Evolutionary conservation across 2,797 vertebrate genomes (phyloP).

Genomic region (Erpetoichthys calabaricus): DNA sequence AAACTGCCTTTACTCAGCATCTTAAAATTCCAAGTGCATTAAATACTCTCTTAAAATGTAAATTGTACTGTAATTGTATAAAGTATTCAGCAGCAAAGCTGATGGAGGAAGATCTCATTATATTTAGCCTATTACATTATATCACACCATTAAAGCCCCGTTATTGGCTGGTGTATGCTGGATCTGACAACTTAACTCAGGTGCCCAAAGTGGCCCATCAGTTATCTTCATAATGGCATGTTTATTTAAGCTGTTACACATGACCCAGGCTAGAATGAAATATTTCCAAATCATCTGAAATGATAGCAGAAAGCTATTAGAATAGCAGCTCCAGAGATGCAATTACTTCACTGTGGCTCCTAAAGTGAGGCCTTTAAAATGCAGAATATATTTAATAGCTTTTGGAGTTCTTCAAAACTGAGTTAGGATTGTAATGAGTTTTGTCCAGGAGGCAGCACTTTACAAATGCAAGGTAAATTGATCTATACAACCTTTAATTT

Average conservation of each 20-base stretch:
- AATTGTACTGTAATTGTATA: neutral
- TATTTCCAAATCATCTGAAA: neutral
- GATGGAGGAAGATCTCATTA: neutral
- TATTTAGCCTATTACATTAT: neutral
- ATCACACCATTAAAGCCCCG: neutral
- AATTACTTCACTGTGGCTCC: constrained; percentile 2
- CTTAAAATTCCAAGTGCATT: neutral
- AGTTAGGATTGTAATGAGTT: constrained; percentile 40
- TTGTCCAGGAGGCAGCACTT: constrained; percentile 48
- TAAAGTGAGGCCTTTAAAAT: constrained; percentile 14
- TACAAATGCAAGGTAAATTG: constrained; percentile 56
- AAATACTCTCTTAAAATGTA: neutral
- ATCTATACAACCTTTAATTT: constrained; percentile 59
- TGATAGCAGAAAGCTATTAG: neutral
- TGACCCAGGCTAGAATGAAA: neutral
- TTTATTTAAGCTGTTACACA: neutral
- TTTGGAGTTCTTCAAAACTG: constrained; percentile 27
- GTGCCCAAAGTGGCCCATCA: neutral
- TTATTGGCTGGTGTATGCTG: neutral
- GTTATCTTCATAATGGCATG: neutral
- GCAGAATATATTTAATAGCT: constrained; percentile 13
- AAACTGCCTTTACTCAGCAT: too few species aligned
- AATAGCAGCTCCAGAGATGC: neutral
- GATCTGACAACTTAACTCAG: neutral
- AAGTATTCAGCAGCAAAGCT: too few species aligned